A percentile compares a stretch with the other conserved stretches of the same genome.
phyloP scores from a whole-genome alignment of 1,140 invertebrate species.

The Leptinotarsa defecta region DNA sequence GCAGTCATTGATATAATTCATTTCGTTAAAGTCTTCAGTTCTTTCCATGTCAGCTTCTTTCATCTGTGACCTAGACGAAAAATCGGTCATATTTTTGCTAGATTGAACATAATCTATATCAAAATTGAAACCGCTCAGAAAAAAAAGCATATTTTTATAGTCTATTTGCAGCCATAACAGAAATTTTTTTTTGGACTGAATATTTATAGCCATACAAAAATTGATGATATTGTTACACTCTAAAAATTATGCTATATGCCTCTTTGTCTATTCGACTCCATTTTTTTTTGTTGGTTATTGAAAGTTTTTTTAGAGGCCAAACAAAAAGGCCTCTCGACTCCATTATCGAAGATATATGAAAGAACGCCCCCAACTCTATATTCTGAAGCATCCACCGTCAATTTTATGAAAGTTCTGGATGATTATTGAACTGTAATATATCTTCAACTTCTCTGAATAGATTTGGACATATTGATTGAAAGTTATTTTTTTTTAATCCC shows the following conservation, averaged over 20 bases:
- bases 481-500: neutral
- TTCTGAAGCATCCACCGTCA: slow-evolving; percentile 59
- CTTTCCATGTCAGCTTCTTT: neutral
- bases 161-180: neutral
- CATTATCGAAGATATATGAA: slow-evolving; percentile 47
- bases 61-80: neutral
- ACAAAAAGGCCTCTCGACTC: neutral
- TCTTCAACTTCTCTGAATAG: neutral
- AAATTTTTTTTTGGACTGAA: neutral
- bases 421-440: too few relatives aligned
- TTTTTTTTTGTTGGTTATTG: too few relatives aligned
- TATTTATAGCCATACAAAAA: neutral
- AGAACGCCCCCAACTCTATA: slow-evolving; percentile 59
- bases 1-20: too few relatives aligned
- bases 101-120: neutral
- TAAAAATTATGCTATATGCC: neutral
- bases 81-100: neutral
- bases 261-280: neutral
- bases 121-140: neutral
- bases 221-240: neutral
- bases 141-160: neutral
- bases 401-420: slow-evolving; percentile 38
- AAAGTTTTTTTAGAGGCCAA: neutral
- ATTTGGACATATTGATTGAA: neutral
- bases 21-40: neutral